phyloP scores from a whole-genome alignment of 2,888 invertebrate species.

The Aphodius sticticus region DNA sequence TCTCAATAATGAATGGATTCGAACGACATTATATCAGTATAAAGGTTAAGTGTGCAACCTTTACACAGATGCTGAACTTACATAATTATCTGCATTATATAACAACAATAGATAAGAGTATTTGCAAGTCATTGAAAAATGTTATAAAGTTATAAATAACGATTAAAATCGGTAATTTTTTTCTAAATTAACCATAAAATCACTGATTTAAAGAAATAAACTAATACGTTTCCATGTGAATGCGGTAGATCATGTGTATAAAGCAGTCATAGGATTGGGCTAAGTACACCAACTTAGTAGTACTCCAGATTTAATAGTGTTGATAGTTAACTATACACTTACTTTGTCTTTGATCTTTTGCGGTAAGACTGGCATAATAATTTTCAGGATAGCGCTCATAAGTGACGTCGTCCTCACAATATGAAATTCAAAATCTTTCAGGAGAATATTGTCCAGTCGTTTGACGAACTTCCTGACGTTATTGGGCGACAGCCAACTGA shows the following conservation, averaged over 20 bases:
- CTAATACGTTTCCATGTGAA: no score
- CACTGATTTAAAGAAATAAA: no score
- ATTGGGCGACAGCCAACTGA: conserved; percentile 54
- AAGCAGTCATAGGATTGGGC: no score
- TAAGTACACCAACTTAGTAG: no score
- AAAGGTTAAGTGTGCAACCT: not conserved
- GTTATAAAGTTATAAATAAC: no score
- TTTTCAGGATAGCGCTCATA: conserved; percentile 50
- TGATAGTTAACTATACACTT: not conserved
- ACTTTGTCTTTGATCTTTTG: conserved; percentile 48
- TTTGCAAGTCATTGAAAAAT: not conserved
- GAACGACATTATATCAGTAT: not conserved
- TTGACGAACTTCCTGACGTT: conserved; percentile 48
- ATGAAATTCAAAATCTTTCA: conserved; percentile 53
- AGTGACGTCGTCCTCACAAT: conserved; percentile 52
- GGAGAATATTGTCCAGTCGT: conserved; percentile 48
- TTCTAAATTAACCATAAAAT: no score
- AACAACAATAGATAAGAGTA: not conserved
- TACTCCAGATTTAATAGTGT: no score
- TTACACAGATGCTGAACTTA: not conserved
- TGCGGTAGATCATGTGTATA: no score
- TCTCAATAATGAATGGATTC: no score
- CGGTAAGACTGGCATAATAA: conserved; percentile 55
- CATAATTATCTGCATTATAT: not conserved
- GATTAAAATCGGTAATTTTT: no score